These are phyloP conservation scores for Drosophila hamatofila DNA, from an alignment of 2,888 invertebrate species.

Conservation along the genomic window DNA sequence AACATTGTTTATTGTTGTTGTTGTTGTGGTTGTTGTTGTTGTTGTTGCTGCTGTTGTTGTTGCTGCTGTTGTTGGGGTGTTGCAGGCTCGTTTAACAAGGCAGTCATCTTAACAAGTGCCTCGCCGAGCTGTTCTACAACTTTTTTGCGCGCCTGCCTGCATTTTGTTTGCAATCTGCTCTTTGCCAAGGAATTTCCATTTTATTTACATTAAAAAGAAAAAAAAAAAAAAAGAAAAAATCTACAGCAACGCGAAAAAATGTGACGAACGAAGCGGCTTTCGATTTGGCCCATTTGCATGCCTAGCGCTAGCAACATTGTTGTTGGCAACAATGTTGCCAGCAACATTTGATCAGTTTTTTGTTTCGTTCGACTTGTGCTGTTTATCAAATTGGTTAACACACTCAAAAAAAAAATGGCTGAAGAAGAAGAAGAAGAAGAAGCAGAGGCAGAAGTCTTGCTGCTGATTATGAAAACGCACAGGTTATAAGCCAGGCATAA, in stretches of 20 bases:
- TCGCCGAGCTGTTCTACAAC: slow-evolving; percentile 69
- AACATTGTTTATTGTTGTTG: slow-evolving; percentile 77
- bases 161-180: slow-evolving; percentile 36
- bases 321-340: slow-evolving; percentile 46
- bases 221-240: too few species aligned
- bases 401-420: slow-evolving; percentile 11
- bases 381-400: slow-evolving; percentile 19
- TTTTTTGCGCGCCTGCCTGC: slow-evolving; percentile 45
- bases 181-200: slow-evolving; percentile 72
- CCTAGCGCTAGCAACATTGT: slow-evolving; percentile 33
- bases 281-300: slow-evolving; percentile 74
- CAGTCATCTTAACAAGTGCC: slow-evolving; percentile 79
- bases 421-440: background rate
- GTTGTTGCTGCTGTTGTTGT: slow-evolving; percentile 10
- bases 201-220: slow-evolving; percentile 73
- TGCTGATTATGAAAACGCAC: slow-evolving; percentile 50
- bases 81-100: slow-evolving; percentile 81
- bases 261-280: slow-evolving; percentile 61
- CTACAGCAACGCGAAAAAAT: slow-evolving; percentile 39
- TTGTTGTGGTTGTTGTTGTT: slow-evolving; percentile 38
- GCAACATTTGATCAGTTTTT: slow-evolving; percentile 7
- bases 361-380: background rate
- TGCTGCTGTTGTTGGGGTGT: slow-evolving; percentile 65
- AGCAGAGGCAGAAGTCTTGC: slow-evolving; percentile 6
- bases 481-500: slow-evolving; percentile 37